phyloP scores from a whole-genome alignment of 2,797 vertebrate genomes.

The Pelobates cultripes region DNA sequence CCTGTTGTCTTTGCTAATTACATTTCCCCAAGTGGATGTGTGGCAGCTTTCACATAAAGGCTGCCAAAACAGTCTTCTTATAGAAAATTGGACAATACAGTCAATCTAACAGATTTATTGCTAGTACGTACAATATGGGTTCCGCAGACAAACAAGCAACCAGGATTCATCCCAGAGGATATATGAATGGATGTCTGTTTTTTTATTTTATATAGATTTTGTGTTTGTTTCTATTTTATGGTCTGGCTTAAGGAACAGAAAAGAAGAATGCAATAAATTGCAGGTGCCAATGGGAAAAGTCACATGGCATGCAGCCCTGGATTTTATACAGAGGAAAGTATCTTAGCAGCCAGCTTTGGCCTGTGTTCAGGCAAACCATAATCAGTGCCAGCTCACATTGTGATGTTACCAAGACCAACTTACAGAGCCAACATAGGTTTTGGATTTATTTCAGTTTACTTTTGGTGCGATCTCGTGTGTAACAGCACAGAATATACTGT shows the following conservation, averaged over 20 bases:
- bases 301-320: slow-evolving; percentile 34
- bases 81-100: no score
- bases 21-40: no score
- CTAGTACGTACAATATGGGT: no score
- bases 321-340: no score
- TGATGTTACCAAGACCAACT: slow-evolving; percentile 7
- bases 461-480: not conserved
- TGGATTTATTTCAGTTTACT: slow-evolving; percentile 9
- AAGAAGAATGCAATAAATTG: slow-evolving; percentile 34
- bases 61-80: no score
- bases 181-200: not conserved
- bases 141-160: no score
- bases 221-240: not conserved
- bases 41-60: no score
- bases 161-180: slow-evolving; percentile 21
- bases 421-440: not conserved
- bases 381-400: slow-evolving; percentile 25
- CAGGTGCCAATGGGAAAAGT: slow-evolving; percentile 35
- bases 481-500: no score
- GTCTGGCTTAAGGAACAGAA: slow-evolving; percentile 14
- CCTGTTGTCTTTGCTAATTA: no score
- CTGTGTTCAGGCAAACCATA: not conserved
- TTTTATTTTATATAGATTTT: not conserved
- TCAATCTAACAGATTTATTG: no score
- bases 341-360: slow-evolving; percentile 15